A percentile compares a stretch with the other conserved stretches of the same genome.
Evolutionary conservation across 2,113 vertebrate genomes (phyloP).

Genomic region (Muntiacus reevesi): DNA sequence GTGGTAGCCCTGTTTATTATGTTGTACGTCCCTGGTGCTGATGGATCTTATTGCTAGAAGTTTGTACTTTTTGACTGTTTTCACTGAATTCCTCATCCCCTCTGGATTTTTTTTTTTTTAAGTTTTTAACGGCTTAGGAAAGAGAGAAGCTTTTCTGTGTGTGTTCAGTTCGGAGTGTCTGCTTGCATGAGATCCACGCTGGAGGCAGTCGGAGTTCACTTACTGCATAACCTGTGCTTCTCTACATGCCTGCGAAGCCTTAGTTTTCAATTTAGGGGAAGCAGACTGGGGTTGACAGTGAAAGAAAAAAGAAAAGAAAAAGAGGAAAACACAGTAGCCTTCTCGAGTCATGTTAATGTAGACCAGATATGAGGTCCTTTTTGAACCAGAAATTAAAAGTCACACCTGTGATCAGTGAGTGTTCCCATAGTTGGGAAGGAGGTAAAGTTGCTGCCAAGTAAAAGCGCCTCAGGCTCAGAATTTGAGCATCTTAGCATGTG

Average conservation of each 20-base stretch:
- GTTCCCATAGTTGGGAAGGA: background rate
- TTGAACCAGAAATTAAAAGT: background rate
- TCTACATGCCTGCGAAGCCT: background rate
- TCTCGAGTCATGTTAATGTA: background rate
- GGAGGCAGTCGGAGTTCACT: background rate
- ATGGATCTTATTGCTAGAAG: background rate
- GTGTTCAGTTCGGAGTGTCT: background rate
- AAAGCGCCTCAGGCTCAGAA: background rate
- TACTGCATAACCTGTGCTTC: background rate
- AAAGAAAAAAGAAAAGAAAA: background rate
- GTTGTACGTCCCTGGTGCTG: background rate
- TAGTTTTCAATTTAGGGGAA: background rate
- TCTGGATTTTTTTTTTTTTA: background rate
- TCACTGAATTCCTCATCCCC: background rate
- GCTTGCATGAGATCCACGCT: background rate
- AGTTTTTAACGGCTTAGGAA: background rate
- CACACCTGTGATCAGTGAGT: background rate
- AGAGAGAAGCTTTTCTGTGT: background rate
- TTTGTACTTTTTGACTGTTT: background rate
- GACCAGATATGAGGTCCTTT: background rate
- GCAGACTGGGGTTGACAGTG: background rate
- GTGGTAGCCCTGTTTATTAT: background rate
- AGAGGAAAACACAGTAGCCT: background rate
- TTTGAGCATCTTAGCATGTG: background rate
- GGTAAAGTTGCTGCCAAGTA: background rate